phyloP scores from a whole-genome alignment of 1,140 invertebrate species.

The Yoshiicerus persimilis region DNA sequence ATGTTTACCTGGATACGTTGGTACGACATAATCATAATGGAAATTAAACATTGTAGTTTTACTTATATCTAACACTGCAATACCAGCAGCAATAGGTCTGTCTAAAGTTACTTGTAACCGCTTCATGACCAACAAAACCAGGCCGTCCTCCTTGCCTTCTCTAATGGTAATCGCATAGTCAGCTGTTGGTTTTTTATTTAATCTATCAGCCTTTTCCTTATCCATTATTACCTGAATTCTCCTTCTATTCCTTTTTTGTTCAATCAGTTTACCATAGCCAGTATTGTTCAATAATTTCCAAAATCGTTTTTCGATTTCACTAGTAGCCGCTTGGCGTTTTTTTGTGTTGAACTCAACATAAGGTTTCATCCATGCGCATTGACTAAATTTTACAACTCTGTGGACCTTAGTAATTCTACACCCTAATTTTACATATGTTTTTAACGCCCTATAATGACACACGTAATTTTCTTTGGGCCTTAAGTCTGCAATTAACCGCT shows the following conservation, averaged over 20 bases:
- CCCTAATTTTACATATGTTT: constrained; percentile 22
- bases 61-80: neutral
- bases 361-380: constrained; percentile 5
- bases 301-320: constrained; percentile 49
- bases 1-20: neutral
- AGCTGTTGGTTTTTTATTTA: neutral
- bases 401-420: neutral
- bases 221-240: neutral
- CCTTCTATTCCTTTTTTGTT: constrained; percentile 48
- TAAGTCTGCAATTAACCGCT: constrained; percentile 16
- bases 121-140: neutral
- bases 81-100: neutral
- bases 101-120: neutral
- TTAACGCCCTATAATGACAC: constrained; percentile 28
- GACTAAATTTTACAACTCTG: neutral
- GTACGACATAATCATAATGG: constrained; percentile 12
- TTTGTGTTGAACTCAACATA: constrained; percentile 27
- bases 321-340: neutral
- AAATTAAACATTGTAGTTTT: constrained; percentile 18
- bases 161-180: neutral
- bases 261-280: constrained; percentile 47
- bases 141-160: neutral
- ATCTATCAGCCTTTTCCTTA: neutral
- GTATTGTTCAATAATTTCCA: constrained; percentile 51
- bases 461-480: constrained; percentile 28